A percentile compares a stretch with the other conserved stretches of the same genome.
These are phyloP conservation scores for Oreotragus oreotragus DNA, from an alignment of 2,113 vertebrate species.

Conservation along the genomic window DNA sequence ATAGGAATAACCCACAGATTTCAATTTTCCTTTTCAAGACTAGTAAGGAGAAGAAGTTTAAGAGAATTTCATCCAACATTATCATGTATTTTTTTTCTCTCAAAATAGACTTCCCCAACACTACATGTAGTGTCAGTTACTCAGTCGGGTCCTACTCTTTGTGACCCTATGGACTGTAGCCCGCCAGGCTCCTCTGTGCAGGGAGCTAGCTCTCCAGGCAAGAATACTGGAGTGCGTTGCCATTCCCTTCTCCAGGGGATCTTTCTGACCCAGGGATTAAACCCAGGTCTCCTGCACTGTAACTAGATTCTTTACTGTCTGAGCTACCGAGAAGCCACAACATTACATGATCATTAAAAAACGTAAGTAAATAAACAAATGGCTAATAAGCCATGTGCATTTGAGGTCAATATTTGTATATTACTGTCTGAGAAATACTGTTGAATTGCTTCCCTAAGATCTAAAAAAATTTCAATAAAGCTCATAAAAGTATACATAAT, in stretches of 20 bases:
- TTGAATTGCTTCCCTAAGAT: neutral
- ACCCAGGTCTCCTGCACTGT: neutral
- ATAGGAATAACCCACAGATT: neutral
- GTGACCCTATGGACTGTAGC: neutral
- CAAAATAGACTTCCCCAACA: neutral
- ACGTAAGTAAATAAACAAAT: neutral
- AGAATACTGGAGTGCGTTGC: neutral
- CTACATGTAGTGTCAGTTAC: neutral
- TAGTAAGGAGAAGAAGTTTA: slow-evolving; percentile 27
- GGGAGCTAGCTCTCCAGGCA: neutral
- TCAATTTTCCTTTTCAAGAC: slow-evolving; percentile 10
- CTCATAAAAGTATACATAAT: neutral
- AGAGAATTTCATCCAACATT: neutral
- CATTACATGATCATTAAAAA: neutral
- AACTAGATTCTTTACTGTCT: neutral
- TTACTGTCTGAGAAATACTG: slow-evolving; percentile 5
- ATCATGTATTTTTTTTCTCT: neutral
- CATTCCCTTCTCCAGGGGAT: neutral
- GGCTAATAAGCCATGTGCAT: neutral
- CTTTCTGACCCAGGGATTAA: neutral
- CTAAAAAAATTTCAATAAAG: neutral
- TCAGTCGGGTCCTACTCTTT: neutral
- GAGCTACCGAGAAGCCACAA: neutral
- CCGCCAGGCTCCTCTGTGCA: neutral
- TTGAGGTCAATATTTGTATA: neutral